Percentiles rank a stretch among this genome's conserved stretches.
These are phyloP conservation scores for Colletes latitarsis DNA, from an alignment of 1,140 invertebrate species.

Conservation along the genomic window DNA sequence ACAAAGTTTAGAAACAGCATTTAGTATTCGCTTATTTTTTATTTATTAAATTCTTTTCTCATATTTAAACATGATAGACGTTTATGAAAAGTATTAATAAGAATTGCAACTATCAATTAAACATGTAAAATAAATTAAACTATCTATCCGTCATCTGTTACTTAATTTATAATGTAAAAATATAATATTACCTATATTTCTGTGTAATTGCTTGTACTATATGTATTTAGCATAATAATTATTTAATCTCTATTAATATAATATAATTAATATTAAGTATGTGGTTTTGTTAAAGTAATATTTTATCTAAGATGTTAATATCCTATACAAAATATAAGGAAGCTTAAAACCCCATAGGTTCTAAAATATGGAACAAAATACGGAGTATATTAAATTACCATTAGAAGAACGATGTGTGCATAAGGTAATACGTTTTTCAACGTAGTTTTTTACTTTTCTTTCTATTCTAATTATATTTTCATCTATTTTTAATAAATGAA, in stretches of 20 bases:
- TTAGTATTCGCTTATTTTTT: neutral
- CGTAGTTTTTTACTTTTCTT: conserved; percentile 2
- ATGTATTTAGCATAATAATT: neutral
- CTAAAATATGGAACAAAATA: conserved; percentile 90
- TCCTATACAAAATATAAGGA: no score
- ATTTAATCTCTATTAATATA: neutral
- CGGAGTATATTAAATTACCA: conserved; percentile 95
- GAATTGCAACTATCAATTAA: neutral
- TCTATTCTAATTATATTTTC: conserved; percentile 7
- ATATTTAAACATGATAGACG: neutral
- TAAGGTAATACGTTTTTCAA: conserved; percentile 83
- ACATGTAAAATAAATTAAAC: neutral
- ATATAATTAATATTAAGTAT: neutral
- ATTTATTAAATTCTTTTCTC: neutral
- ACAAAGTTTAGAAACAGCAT: neutral
- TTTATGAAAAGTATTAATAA: neutral
- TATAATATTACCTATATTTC: no score
- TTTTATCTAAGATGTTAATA: no score
- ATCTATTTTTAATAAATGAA: conserved; percentile 13
- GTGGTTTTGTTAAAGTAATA: no score
- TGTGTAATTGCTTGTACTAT: no score
- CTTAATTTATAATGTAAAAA: no score
- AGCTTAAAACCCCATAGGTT: conserved; percentile 19
- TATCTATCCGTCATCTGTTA: neutral
- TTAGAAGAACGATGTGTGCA: conserved; percentile 95